These are phyloP conservation scores for Marasmarcha lunaedactyla DNA, from an alignment of 2,888 invertebrate species.

Conservation along the genomic window DNA sequence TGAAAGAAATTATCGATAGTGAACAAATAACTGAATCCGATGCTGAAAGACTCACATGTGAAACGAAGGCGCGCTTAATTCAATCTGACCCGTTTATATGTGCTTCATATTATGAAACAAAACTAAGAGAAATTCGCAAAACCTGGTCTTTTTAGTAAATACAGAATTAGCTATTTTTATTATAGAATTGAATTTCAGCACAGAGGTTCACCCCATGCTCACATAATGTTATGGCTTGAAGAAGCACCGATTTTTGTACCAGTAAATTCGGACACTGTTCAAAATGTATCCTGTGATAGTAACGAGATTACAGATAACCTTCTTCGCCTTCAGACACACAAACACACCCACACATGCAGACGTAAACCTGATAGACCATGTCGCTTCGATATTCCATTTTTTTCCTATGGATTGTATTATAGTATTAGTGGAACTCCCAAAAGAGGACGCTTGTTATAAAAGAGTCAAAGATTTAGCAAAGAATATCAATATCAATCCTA, in stretches of 20 bases:
- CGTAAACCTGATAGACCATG: constrained; percentile 15
- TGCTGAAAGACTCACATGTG: constrained; percentile 2
- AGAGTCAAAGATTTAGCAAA: constrained; percentile 9
- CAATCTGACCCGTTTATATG: constrained; percentile 11
- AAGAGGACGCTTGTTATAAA: constrained; percentile 6
- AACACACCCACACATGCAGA: constrained; percentile 2
- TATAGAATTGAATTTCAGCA: constrained; percentile 22
- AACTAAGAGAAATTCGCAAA: constrained; percentile 7
- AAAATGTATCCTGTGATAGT: constrained; percentile 16
- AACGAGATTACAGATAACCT: constrained; percentile 10
- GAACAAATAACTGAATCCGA: constrained; percentile 10
- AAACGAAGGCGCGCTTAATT: constrained; percentile 9
- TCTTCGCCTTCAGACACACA: constrained; percentile 13
- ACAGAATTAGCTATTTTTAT: constrained; percentile 14
- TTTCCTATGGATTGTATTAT: constrained; percentile 15
- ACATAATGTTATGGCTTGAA: constrained; percentile 22
- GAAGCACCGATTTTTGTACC: constrained; percentile 18
- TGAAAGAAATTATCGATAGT: constrained; percentile 9
- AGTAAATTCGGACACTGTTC: constrained; percentile 11
- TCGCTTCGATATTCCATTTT: constrained; percentile 16
- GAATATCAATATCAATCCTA: constrained; percentile 4
- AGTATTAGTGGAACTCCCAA: constrained; percentile 1
- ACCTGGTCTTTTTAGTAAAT: constrained; percentile 16
- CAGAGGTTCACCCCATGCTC: constrained; percentile 22
- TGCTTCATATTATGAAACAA: constrained; percentile 9